Conservation (phyloP, 30 jellyfish, hydroid and myxozoan genomes). For the Catostylus mosaicus region DNA sequence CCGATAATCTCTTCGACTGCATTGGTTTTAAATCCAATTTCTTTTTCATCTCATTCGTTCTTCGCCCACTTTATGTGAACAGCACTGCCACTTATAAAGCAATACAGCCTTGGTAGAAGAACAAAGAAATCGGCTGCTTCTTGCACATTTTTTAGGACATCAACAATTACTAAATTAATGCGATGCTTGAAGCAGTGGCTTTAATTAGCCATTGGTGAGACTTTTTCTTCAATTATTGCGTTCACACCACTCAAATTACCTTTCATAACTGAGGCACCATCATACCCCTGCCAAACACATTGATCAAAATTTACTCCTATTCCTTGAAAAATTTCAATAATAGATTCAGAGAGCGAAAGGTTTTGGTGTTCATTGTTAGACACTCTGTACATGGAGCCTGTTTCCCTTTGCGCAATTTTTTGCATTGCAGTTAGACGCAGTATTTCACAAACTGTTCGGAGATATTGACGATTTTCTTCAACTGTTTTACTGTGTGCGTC, state of each 20-base stretch:
- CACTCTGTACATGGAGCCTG: neutral
- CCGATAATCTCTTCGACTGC: no score
- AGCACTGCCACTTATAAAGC: no score
- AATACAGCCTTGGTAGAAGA: no score
- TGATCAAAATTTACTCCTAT: neutral
- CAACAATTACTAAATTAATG: constrained; percentile 19
- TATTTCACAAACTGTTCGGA: no score
- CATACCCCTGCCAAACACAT: constrained; percentile 20
- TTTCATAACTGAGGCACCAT: constrained; percentile 26
- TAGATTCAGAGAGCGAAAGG: neutral
- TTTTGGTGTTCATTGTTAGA: neutral
- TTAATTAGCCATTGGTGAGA: constrained; percentile 9
- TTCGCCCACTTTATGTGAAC: no score
- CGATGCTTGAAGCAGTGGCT: constrained; percentile 33
- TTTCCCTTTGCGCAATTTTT: no score
- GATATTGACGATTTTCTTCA: no score
- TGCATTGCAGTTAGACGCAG: no score
- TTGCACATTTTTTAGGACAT: neutral
- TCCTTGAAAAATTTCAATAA: neutral
- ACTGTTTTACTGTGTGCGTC: no score
- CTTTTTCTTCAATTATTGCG: neutral
- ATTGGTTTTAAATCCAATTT: no score
- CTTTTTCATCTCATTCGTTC: no score
- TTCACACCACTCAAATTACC: constrained; percentile 29
- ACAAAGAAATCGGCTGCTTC: no score